Conservation (phyloP, 1,140 invertebrate genomes). For the Listronotus bonariensis region DNA sequence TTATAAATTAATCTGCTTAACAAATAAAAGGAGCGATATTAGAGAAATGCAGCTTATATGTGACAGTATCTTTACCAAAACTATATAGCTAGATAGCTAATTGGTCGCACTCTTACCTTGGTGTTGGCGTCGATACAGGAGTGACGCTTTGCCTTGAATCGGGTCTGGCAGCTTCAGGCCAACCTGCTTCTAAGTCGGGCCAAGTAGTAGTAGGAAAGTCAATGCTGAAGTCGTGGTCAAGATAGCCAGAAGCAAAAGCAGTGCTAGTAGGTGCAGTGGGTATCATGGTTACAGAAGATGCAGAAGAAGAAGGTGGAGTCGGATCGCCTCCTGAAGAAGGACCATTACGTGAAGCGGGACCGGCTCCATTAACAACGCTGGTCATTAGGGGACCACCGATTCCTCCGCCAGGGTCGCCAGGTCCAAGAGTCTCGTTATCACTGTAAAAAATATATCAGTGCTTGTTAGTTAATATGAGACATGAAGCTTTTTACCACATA, state of each 20-base stretch:
- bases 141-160: constrained; percentile 64
- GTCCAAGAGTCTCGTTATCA: constrained; percentile 59
- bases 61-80: background rate
- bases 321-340: constrained; percentile 31
- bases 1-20: too few species aligned
- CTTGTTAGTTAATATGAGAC: too few species aligned
- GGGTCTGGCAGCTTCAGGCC: constrained; percentile 56
- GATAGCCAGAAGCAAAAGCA: constrained; percentile 52
- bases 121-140: constrained; percentile 58
- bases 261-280: constrained; percentile 44
- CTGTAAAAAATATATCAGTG: constrained; percentile 35
- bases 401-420: constrained; percentile 52
- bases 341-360: constrained; percentile 47
- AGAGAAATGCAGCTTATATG: too few species aligned
- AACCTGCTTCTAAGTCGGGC: constrained; percentile 57
- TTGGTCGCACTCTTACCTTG: constrained; percentile 35
- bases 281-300: constrained; percentile 39
- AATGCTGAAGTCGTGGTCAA: constrained; percentile 64
- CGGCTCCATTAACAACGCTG: constrained; percentile 65
- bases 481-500: too few species aligned
- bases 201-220: constrained; percentile 64
- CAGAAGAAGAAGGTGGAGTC: constrained; percentile 46
- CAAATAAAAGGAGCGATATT: too few species aligned
- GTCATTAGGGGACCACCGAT: constrained; percentile 69
- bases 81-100: background rate